Base-by-base conservation (phyloP, 2,113 vertebrate species). In the Albula goreensis region DNA sequence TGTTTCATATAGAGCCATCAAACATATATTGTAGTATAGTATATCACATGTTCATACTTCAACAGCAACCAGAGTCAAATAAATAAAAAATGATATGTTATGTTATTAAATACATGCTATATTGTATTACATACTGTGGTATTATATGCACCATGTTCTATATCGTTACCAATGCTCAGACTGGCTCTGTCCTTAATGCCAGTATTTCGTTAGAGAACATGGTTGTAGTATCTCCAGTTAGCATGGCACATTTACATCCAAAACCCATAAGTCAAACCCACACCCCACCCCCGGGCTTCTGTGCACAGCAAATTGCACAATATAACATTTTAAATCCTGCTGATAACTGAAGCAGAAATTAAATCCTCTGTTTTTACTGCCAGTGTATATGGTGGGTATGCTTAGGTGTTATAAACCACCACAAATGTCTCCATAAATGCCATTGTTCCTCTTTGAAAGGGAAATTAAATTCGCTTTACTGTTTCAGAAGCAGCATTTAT, bases 1-100 rank as follows among this genome's bases (percentile, higher is more conserved):
- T 31, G n/a, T 74, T n/a, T n/a, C 1, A 10, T 25, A 25, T 3
- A 74, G 31, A 74, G 8, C n/a, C 63, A 70, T 70, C n/a, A 11
- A 50, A 82, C 52, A n/a, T 82, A 31, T 5, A 57, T 82, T 52
- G 8, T n/a, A 81, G 19, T 17, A 82, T 31, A 56, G 57, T 13
- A 81, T 19, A 81, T 12, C 31, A 22, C 49, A 81, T 25, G 5
- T 74, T 3, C 31, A 79, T 41, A 79, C 41, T 79, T 48, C 11
- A 79, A 79, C 13, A 79, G 15, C 15, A 81, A 86, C 19, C 56
- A 81, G 83, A 88, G 60, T 56, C 17, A 78, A 51, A 53, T 53
- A 52, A 70, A 50, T n/a, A 57, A 60, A n/a, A 4, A 56, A 41
- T 41, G 31, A 41, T 41, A 41, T 41, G 31, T 41, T 41, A 41